phyloP scores from a whole-genome alignment of 2,888 invertebrate species.

The Dexiosoma caninum region DNA sequence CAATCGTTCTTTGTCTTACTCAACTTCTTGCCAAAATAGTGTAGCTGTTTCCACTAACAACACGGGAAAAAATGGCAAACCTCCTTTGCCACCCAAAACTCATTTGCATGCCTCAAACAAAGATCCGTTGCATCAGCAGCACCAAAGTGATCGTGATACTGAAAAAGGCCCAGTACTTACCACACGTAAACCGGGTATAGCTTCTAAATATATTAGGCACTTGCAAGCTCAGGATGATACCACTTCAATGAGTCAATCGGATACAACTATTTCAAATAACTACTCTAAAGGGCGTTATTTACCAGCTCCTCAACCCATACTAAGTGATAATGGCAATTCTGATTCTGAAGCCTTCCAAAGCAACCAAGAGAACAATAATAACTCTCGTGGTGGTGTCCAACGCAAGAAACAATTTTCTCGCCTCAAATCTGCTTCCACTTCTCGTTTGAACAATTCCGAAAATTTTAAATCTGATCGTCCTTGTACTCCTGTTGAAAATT shows the following conservation, averaged over 20 bases:
- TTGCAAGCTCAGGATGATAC: conserved; percentile 74
- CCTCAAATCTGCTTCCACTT: conserved; percentile 84
- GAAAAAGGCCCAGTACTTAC: conserved; percentile 61
- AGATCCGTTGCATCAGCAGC: conserved; percentile 42
- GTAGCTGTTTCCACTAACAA: conserved; percentile 56
- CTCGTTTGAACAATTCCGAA: conserved; percentile 81
- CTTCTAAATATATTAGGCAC: conserved; percentile 76
- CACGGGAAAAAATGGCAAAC: conserved; percentile 65
- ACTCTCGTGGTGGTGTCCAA: conserved; percentile 75
- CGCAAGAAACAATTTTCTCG: conserved; percentile 84
- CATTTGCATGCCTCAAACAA: conserved; percentile 66
- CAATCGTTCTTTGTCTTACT: conserved; percentile 73
- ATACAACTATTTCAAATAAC: conserved; percentile 77
- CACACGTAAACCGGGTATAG: conserved; percentile 71
- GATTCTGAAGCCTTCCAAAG: conserved; percentile 75
- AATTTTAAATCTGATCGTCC: conserved; percentile 78
- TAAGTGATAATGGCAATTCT: conserved; percentile 77
- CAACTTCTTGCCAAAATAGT: conserved; percentile 68
- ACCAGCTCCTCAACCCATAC: conserved; percentile 67
- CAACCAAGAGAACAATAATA: conserved; percentile 78
- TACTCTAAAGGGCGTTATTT: conserved; percentile 74
- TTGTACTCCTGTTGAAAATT: conserved; percentile 87
- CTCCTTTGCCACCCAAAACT: conserved; percentile 74
- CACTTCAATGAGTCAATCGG: conserved; percentile 77
- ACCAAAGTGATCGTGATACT: conserved; percentile 65